Percentiles rank a stretch among this genome's conserved stretches.
These are phyloP conservation scores for Tyrannus savana DNA, from an alignment of 2,113 vertebrate species.

Conservation along the genomic window DNA sequence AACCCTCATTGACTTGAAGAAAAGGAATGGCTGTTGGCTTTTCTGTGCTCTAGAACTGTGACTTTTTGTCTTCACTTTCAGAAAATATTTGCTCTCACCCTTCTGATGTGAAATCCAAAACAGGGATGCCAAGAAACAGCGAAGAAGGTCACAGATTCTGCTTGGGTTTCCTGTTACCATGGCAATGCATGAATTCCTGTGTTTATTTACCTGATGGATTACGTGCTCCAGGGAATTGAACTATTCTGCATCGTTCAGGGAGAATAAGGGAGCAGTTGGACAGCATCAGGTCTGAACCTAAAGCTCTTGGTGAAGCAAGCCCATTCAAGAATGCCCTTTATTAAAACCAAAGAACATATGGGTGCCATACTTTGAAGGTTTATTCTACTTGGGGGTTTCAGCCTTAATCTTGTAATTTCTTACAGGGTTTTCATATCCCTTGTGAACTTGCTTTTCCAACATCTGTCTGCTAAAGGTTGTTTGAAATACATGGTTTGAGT, in stretches of 20 bases:
- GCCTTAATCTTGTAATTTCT: neutral
- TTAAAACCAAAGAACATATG: neutral
- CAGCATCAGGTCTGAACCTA: neutral
- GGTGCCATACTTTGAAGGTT: neutral
- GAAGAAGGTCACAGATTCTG: neutral
- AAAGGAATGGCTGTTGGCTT: neutral
- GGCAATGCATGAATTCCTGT: neutral
- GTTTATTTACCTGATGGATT: slow-evolving; percentile 61
- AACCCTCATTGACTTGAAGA: neutral
- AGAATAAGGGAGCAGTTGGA: neutral
- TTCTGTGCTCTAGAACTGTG: neutral
- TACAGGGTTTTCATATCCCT: neutral
- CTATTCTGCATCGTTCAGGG: neutral
- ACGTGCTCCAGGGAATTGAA: neutral
- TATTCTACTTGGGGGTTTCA: neutral
- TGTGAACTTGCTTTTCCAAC: neutral
- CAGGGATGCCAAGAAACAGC: neutral
- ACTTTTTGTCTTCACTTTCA: neutral
- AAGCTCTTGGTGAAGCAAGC: neutral
- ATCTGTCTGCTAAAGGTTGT: neutral
- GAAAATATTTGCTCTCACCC: neutral
- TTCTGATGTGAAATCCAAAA: neutral
- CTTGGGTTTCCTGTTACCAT: slow-evolving; percentile 45
- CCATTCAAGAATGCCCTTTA: neutral
- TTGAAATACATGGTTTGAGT: neutral